phyloP scores from a whole-genome alignment of 2,797 vertebrate genomes.

The Orestias chungarensis region DNA sequence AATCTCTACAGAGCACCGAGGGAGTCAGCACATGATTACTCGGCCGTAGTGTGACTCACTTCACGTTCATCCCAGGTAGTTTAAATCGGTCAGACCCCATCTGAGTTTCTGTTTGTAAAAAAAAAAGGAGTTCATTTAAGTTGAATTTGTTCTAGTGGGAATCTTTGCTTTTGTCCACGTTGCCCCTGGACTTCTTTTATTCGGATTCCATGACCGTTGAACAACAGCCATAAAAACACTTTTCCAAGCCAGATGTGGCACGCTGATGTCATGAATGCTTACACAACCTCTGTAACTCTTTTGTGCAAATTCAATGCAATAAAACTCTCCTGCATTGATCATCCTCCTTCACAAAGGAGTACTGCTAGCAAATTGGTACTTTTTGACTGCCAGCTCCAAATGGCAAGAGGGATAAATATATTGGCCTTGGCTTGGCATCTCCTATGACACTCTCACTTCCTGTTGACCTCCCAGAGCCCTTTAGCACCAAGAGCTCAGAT shows the following conservation, averaged over 20 bases:
- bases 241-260: slow-evolving; percentile 15
- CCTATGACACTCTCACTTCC: slow-evolving; percentile 61
- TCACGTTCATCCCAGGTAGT: slow-evolving; percentile 36
- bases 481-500: slow-evolving; percentile 37
- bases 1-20: slow-evolving; percentile 35
- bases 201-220: slow-evolving; percentile 27
- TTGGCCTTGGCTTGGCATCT: slow-evolving; percentile 43
- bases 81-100: slow-evolving; percentile 51
- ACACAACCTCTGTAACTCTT: neutral
- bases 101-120: slow-evolving; percentile 48
- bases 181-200: slow-evolving; percentile 20
- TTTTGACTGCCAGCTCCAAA: slow-evolving; percentile 39
- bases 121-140: slow-evolving; percentile 45
- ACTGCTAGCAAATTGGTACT: slow-evolving; percentile 24
- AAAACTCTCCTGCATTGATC: neutral
- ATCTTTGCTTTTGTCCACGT: slow-evolving; percentile 33
- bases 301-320: slow-evolving; percentile 7
- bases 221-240: slow-evolving; percentile 16
- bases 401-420: slow-evolving; percentile 53
- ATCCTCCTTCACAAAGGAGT: slow-evolving; percentile 17
- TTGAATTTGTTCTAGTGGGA: slow-evolving; percentile 33
- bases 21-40: slow-evolving; percentile 25
- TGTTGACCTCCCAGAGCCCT: slow-evolving; percentile 62
- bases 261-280: slow-evolving; percentile 13
- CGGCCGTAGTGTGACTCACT: slow-evolving; percentile 34